A percentile compares a stretch with the other conserved stretches of the same genome.
These are phyloP conservation scores for Bubalus kerabau DNA, from an alignment of 2,113 vertebrate genomes.

Conservation along the genomic window DNA sequence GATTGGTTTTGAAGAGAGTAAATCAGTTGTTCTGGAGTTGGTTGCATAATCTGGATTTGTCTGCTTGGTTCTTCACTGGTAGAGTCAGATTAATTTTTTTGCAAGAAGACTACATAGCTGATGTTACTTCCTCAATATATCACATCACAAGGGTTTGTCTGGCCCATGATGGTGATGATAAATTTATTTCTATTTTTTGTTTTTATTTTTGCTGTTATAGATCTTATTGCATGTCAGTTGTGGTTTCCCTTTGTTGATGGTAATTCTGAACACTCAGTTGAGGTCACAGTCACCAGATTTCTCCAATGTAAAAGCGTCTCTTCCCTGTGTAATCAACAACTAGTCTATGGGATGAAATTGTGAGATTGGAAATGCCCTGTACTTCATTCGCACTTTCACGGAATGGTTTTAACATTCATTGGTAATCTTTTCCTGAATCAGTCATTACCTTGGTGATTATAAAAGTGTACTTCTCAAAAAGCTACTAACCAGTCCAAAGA, in stretches of 20 bases:
- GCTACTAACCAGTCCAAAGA: neutral
- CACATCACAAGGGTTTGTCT: neutral
- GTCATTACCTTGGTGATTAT: neutral
- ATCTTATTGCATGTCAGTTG: neutral
- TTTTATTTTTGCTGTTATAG: neutral
- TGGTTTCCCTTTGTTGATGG: neutral
- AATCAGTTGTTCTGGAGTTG: neutral
- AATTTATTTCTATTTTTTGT: neutral
- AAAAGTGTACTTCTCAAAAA: neutral
- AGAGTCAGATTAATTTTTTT: neutral
- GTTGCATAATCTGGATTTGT: neutral
- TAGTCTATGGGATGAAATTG: neutral
- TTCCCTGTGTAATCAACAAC: neutral
- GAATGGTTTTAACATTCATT: neutral
- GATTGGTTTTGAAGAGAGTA: neutral
- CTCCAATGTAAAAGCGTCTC: neutral
- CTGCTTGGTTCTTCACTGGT: neutral
- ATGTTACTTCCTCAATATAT: no score
- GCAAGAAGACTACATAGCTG: neutral
- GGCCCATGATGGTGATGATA: neutral
- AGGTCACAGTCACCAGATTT: neutral
- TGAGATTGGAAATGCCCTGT: neutral
- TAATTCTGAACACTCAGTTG: neutral
- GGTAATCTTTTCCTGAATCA: neutral
- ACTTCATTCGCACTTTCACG: neutral